Base-by-base conservation (phyloP, 2,888 invertebrate genomes). In the Ypsolopha scabrella region DNA sequence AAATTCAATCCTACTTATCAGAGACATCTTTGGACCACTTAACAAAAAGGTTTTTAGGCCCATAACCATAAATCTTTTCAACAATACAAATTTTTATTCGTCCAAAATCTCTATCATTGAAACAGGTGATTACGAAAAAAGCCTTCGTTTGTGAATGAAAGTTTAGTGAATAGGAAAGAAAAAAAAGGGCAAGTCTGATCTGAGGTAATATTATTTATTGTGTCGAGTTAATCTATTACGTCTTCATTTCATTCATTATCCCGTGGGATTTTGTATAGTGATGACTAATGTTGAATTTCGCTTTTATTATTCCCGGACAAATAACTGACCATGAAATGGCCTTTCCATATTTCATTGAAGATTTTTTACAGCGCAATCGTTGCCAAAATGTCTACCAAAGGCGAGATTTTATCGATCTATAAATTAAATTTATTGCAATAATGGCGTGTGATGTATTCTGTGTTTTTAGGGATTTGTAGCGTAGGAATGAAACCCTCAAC, bases 1-100 rank as follows among this genome's bases (percentile, higher is more conserved):
- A 24, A 24, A 24, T 24, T 4, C 2, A 24, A 24, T 24, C 4
- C 24, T 4, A 24, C 24, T 24, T 24, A 24, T 24, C 4, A 24
- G 24, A 24, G 4, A 24, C 2, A 24, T 24, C 24, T 24, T 24
- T 2, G 10, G 36, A 10, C 52, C 50, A 44, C 41, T 41, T 38
- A 51, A 24, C 44, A 51, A 51, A 51, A 41, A 50, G 60, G 55
- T 53, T 55, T 56, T 46, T 33, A 54, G 62, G 63, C 63, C 60
- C 75, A 80, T 82, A 85, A 85, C 81, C 79, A 81, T 80, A 75
- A 70, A 55, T 62, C 60, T 44, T 60, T 61, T 62, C 65, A 65
- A 82, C 79, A 80, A 81, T 78, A 83, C 79, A 83, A 80, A 77
- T 82, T 83, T 83, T 81, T 79, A 82, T 77, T 66, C 72, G 58